Base-by-base conservation (phyloP, 2,113 vertebrate species). In the Martes martes region DNA sequence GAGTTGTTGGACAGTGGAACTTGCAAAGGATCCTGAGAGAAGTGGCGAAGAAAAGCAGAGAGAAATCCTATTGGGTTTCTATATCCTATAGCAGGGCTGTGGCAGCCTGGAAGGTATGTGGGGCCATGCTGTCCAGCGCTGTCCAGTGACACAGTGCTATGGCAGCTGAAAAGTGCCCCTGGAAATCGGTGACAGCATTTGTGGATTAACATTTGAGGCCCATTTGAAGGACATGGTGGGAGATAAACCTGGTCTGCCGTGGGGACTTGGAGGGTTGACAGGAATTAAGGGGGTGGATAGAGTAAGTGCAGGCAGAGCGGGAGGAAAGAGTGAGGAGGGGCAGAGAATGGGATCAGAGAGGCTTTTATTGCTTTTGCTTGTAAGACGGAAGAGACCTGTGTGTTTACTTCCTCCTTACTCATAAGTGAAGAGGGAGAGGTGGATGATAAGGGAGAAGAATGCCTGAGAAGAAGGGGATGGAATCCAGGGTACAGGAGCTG, bases 81-180 rank as follows among this genome's bases (percentile, higher is more conserved):
- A 52, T 52, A 52, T 16, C 15, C 50, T 52, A 52, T 52, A 52
- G 8, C 16, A 80, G 36, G 28, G 11, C 45, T 55, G 9, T 86
- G 81, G 33, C 28, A 67, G 9, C 76, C 10, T 24, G 65, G 33
- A 36, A 82, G 82, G 28, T 10, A 6, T 9, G 3, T 33, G n/a
- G 42, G 55, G 33, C 21, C 1, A 0, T 21, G 36, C n/a, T 28
- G 11, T 52, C 10, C 26, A 2, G 59, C 16, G 36, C n/a, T n/a
- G 11, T 52, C 10, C 21, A 2, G 59, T 80, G 55, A 39, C 1
- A 16, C 0, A 0, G 23, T 19, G 13, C 13, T 1, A 31, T 33
- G 71, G 26, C 24, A 31, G 42, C 42, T 23, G n/a, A 21, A 71
- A 39, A 67, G 50, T 33, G 50, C 19, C 59, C 15, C 7, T 21